A percentile compares a stretch with the other conserved stretches of the same genome.
These are phyloP conservation scores for Brachionichthys hirsutus DNA, from an alignment of 2,113 vertebrate species.

Conservation along the genomic window DNA sequence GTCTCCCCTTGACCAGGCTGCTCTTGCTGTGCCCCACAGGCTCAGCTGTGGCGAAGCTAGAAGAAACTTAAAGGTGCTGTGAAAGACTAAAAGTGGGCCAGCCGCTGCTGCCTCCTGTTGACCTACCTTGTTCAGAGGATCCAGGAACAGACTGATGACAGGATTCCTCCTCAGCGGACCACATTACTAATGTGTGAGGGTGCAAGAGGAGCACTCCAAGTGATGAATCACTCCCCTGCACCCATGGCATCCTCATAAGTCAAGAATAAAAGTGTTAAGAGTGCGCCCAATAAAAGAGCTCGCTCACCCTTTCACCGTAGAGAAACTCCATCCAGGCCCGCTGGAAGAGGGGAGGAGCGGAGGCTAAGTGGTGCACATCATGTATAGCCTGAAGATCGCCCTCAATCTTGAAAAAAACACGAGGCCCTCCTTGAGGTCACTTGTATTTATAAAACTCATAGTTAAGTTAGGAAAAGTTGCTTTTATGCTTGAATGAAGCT, in stretches of 20 bases:
- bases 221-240: slow-evolving; percentile 81
- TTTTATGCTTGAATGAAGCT: slow-evolving; percentile 70
- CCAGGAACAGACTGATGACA: slow-evolving; percentile 80
- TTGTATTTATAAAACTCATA: slow-evolving; percentile 58
- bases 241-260: slow-evolving; percentile 82
- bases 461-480: slow-evolving; percentile 63
- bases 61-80: slow-evolving; percentile 80
- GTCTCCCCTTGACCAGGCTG: slow-evolving; percentile 43
- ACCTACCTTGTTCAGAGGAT: slow-evolving; percentile 83
- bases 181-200: slow-evolving; percentile 83
- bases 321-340: slow-evolving; percentile 57
- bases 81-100: slow-evolving; percentile 85
- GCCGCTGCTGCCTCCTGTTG: slow-evolving; percentile 71
- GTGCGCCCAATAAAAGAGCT: slow-evolving; percentile 60
- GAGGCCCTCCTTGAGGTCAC: slow-evolving; percentile 58
- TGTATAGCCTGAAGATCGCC: slow-evolving; percentile 76
- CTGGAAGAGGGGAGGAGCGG: slow-evolving; percentile 43
- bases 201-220: slow-evolving; percentile 71
- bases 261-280: slow-evolving; percentile 78
- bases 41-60: slow-evolving; percentile 50
- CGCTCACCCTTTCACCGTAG: slow-evolving; percentile 42
- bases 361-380: slow-evolving; percentile 57
- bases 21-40: slow-evolving; percentile 49
- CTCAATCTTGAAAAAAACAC: slow-evolving; percentile 75
- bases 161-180: slow-evolving; percentile 79